These are phyloP conservation scores for Myotis brandtii DNA, from an alignment of 2,113 vertebrate species.

Conservation along the genomic window DNA sequence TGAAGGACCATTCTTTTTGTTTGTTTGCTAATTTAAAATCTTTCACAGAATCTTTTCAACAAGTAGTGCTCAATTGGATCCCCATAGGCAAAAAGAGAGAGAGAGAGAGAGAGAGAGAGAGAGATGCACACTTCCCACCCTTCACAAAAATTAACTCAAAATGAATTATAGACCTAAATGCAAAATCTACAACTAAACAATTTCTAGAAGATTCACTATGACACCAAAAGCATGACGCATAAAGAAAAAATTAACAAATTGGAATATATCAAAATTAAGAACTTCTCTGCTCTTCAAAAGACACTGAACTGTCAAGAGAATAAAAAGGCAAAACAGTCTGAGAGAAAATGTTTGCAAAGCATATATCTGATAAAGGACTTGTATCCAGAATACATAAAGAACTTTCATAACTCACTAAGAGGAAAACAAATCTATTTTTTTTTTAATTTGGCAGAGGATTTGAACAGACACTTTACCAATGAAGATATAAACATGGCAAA, in stretches of 20 bases:
- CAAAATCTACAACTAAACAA: constrained; percentile 39
- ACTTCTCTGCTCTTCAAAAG: not conserved
- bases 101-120: not conserved
- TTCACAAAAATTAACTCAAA: constrained; percentile 39
- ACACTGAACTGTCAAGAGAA: not conserved
- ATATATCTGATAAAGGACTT: not conserved
- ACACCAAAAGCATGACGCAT: not conserved
- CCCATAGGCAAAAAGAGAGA: not conserved
- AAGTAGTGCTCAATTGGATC: not conserved
- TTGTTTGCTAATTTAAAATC: not conserved
- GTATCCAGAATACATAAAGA: not conserved
- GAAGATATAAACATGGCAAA: not conserved
- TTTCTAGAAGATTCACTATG: not conserved
- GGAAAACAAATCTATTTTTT: not conserved
- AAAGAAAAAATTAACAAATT: not conserved
- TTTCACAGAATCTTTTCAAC: not conserved
- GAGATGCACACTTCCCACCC: not conserved
- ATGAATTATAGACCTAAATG: not conserved
- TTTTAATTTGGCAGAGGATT: not conserved
- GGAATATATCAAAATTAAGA: constrained; percentile 1
- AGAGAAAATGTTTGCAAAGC: not conserved
- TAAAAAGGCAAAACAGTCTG: not conserved
- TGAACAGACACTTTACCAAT: not conserved
- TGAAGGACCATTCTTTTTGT: not conserved
- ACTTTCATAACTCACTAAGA: not conserved